Conservation (phyloP, 2,113 vertebrate genomes). For the Rhineura floridana region DNA sequence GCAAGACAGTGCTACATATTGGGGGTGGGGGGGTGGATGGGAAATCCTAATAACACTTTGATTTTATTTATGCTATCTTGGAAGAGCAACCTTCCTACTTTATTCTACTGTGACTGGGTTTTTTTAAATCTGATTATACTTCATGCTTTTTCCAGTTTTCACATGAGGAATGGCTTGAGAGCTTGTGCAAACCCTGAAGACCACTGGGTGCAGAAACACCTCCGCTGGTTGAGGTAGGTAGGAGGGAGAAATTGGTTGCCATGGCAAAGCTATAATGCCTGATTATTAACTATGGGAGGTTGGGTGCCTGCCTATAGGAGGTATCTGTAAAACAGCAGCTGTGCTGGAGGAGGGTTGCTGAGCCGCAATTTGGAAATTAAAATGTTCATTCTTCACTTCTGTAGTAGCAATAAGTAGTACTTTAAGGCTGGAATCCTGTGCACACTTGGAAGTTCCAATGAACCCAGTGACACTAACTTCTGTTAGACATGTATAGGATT, state of each 20-base stretch:
- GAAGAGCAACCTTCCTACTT: no score
- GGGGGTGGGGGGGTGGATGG: no score
- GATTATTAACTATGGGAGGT: background rate
- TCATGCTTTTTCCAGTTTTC: background rate
- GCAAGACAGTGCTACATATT: background rate
- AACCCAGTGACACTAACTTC: background rate
- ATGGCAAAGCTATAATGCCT: background rate
- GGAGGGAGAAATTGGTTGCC: background rate
- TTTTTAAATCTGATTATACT: background rate
- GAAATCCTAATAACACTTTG: background rate
- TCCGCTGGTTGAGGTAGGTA: background rate
- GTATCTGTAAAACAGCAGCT: rapidly evolving
- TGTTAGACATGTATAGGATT: background rate
- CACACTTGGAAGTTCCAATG: background rate
- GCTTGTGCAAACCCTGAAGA: background rate
- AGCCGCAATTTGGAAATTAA: background rate
- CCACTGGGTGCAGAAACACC: background rate
- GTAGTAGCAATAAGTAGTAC: background rate
- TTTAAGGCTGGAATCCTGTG: background rate
- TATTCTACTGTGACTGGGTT: no score
- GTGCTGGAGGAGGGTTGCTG: background rate
- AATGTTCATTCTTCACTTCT: background rate
- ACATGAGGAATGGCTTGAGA: rapidly evolving
- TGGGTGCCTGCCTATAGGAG: background rate
- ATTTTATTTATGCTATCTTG: background rate